Evolutionary conservation across 2,888 invertebrate genomes (phyloP).

Genomic region (Invenusta paracnida): DNA sequence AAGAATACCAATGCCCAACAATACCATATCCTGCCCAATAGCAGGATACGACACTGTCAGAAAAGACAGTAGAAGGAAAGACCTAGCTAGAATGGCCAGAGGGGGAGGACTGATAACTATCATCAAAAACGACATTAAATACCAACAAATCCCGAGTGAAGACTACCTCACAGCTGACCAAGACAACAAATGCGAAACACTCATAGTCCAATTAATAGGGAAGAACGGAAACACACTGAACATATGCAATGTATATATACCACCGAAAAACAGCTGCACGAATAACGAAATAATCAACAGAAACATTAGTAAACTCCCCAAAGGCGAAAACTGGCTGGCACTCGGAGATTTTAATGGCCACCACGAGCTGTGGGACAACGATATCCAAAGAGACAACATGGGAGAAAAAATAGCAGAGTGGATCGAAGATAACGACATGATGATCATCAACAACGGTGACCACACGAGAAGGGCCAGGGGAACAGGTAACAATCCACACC

Average conservation of each 20-base stretch:
- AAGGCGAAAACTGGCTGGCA: neutral
- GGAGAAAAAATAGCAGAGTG: conserved; percentile 3
- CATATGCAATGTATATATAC: neutral
- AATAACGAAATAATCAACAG: too few species aligned
- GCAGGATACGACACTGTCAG: neutral
- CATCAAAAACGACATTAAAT: neutral
- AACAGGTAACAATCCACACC: neutral
- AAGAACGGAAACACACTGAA: neutral
- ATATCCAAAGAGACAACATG: neutral
- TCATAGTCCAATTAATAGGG: neutral
- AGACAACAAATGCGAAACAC: neutral
- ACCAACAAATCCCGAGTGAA: neutral
- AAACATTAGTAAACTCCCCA: too few species aligned
- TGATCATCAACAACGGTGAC: neutral
- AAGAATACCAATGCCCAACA: neutral
- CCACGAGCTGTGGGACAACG: conserved; percentile 7
- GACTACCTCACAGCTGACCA: neutral
- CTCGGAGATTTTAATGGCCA: neutral
- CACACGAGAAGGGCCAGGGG: neutral
- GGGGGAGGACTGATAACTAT: neutral
- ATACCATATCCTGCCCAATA: too few species aligned
- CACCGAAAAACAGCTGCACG: too few species aligned
- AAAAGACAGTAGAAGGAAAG: conserved; percentile 5
- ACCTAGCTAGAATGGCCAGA: conserved; percentile 18
- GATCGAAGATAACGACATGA: neutral